phyloP scores from a whole-genome alignment of 2,113 vertebrate species.

The Hoplias malabaricus region DNA sequence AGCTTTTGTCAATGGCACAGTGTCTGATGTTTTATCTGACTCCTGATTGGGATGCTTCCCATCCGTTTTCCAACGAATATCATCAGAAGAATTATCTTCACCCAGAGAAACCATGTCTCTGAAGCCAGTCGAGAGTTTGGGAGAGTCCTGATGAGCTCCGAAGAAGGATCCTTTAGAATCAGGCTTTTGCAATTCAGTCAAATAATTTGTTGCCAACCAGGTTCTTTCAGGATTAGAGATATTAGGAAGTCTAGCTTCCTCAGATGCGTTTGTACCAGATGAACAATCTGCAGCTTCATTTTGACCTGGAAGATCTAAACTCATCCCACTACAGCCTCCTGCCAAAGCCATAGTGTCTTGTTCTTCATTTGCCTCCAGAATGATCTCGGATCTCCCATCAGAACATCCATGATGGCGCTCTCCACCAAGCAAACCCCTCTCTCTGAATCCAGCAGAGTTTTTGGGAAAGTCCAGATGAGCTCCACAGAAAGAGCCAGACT shows the following conservation, averaged over 20 bases:
- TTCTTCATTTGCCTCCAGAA: not conserved
- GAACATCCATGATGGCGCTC: not conserved
- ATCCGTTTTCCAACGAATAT: not conserved
- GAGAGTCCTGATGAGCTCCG: too few species aligned
- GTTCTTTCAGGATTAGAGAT: not conserved
- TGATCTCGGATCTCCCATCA: too few species aligned
- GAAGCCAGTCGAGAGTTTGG: too few species aligned
- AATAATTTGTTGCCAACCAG: not conserved
- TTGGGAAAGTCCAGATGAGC: slow-evolving; percentile 7
- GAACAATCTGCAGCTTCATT: not conserved
- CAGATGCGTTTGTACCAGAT: not conserved
- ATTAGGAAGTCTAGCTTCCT: slow-evolving; percentile 43
- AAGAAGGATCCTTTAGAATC: too few species aligned
- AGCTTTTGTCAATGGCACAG: not conserved
- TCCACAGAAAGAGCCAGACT: slow-evolving; percentile 28
- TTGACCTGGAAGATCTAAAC: not conserved
- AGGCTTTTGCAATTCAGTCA: not conserved
- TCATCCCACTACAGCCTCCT: too few species aligned
- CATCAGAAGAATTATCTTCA: not conserved
- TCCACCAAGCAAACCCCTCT: not conserved
- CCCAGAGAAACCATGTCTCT: too few species aligned
- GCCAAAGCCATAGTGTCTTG: too few species aligned
- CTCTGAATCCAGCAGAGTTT: not conserved
- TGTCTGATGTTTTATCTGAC: not conserved
- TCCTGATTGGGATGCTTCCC: not conserved